Conservation (phyloP, 1,140 invertebrate genomes). For the Drosophila tani region DNA sequence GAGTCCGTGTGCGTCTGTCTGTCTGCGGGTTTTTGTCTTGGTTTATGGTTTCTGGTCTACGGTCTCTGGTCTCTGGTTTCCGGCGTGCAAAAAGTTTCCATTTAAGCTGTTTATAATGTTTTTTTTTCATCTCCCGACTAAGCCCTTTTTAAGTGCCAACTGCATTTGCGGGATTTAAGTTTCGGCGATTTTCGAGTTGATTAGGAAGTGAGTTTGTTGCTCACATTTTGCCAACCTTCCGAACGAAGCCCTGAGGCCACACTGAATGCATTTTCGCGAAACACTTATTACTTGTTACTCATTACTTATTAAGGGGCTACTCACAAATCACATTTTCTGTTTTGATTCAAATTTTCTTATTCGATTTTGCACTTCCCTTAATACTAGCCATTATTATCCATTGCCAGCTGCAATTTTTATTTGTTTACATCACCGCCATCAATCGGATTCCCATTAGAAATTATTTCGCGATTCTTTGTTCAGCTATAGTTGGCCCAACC, state of each 20-base stretch:
- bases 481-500: neutral
- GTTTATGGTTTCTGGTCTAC: slow-evolving; percentile 75
- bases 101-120: slow-evolving; percentile 79
- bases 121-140: slow-evolving; percentile 26
- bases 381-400: slow-evolving; percentile 1
- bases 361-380: slow-evolving; percentile 3
- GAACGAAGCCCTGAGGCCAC: neutral
- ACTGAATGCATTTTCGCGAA: slow-evolving; percentile 10
- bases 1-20: slow-evolving; percentile 11
- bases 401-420: slow-evolving; percentile 26
- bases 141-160: slow-evolving; percentile 45
- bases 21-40: slow-evolving; percentile 64
- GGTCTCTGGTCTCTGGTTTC: slow-evolving; percentile 58
- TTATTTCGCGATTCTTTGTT: slow-evolving; percentile 20
- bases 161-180: slow-evolving; percentile 40
- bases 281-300: slow-evolving; percentile 14
- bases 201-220: slow-evolving; percentile 21
- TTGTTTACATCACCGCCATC: slow-evolving; percentile 34
- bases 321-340: slow-evolving; percentile 25
- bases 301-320: neutral
- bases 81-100: slow-evolving; percentile 54
- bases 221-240: slow-evolving; percentile 4
- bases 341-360: slow-evolving; percentile 32
- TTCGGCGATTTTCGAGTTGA: slow-evolving; percentile 30
- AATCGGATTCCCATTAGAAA: slow-evolving; percentile 26